Evolutionary conservation across 2,113 vertebrate genomes (phyloP), one percentile per base, ranked within the genome.

Genomic region (Pomatostomus ruficeps): DNA sequence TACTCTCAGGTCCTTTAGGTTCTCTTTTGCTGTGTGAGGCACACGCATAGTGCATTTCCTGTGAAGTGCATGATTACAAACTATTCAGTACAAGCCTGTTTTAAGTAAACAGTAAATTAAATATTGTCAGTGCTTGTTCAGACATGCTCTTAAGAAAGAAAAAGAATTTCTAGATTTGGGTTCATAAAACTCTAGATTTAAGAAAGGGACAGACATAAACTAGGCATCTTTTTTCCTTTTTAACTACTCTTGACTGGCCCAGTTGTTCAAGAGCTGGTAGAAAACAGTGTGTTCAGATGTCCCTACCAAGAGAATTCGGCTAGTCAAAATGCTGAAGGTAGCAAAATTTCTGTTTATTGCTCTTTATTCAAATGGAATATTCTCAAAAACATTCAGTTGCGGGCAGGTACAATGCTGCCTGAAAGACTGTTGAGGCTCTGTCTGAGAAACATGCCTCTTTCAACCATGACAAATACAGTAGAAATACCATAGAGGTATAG

Each of bases 61-160:
- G 63, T 76, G 96, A 97, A 97, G 82, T 94, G 94, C 92, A 42
- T 96, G 95, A 96, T 97, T 97, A 92, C 86, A 95, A 97, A 93
- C 89, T 95, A 95, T 97, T 98, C 95, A 97, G 70, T 78, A 85
- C 83, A 96, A 95, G 89, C 95, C 95, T 97, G 94, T 97, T 97
- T 94, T 97, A 97, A 97, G 97, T 95, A 97, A 97, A 98, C 91
- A 97, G 94, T 91, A 88, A 97, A 96, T 97, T 95, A 97, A 97
- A 96, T 96, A 97, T 97, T 97, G 95, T 95, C 91, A 94, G 61
- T 82, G 84, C 82, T 78, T 94, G 82, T 90, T 95, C 92, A 95
- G 93, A 91, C 84, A 7, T 29, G 85, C n/a, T 90, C 26, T 94
- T 92, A 59, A 0, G 52, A 88, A 90, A 74, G 92, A 82, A 92